phyloP scores from a whole-genome alignment of 2,797 vertebrate species.

The Hydrocynus forskahlii region DNA sequence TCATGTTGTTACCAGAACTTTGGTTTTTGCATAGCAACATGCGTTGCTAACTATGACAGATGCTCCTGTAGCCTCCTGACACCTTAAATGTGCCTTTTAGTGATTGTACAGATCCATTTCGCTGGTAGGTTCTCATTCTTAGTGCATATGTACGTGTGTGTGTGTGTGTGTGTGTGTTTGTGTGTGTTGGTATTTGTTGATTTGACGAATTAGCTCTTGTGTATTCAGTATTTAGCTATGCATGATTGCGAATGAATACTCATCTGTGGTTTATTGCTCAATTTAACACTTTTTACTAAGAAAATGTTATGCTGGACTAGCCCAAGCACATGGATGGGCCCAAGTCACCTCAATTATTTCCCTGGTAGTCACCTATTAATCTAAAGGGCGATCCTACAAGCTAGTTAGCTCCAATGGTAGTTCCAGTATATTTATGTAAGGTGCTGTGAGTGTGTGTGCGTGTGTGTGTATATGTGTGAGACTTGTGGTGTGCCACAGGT shows the following conservation, averaged over 20 bases:
- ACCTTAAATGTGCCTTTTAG: constrained; percentile 41
- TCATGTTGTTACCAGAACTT: constrained; percentile 71
- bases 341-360: constrained; percentile 31
- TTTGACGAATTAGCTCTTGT: constrained; percentile 12
- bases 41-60: constrained; percentile 14
- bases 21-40: constrained; percentile 70
- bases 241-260: constrained; percentile 37
- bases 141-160: constrained; percentile 3
- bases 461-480: constrained; percentile 37
- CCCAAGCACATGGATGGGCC: constrained; percentile 52
- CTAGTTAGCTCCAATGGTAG: constrained; percentile 40
- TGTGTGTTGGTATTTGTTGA: neutral
- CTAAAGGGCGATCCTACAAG: constrained; percentile 44
- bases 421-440: constrained; percentile 42
- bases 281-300: constrained; percentile 70
- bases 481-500: constrained; percentile 31
- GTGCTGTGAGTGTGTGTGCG: constrained; percentile 37
- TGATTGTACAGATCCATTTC: constrained; percentile 65
- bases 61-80: constrained; percentile 32
- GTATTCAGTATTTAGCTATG: constrained; percentile 7
- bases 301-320: constrained; percentile 60
- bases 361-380: constrained; percentile 34
- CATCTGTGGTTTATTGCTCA: constrained; percentile 77
- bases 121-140: constrained; percentile 75
- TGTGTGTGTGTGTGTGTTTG: neutral